These are phyloP conservation scores for Callospermophilus lateralis DNA, from an alignment of 2,113 vertebrate genomes.

Conservation along the genomic window DNA sequence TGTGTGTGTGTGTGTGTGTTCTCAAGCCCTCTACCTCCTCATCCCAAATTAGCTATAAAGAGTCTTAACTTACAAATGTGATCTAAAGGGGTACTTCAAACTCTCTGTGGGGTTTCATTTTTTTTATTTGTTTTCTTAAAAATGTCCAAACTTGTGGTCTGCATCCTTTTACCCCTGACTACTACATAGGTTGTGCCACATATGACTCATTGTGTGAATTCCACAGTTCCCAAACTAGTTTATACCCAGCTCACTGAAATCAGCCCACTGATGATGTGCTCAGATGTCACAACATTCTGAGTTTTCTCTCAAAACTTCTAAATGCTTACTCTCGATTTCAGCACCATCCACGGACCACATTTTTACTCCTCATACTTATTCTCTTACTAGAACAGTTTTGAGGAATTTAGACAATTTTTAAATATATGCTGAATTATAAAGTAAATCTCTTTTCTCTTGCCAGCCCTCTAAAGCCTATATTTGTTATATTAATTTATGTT, in stretches of 20 bases:
- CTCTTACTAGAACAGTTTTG: not conserved
- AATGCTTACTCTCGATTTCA: conserved; percentile 13
- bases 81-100: not conserved
- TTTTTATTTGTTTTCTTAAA: not conserved
- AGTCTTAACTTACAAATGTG: conserved; percentile 30
- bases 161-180: not conserved
- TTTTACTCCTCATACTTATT: not conserved
- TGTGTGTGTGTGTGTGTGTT: not conserved
- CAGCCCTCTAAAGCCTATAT: not conserved
- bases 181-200: not conserved
- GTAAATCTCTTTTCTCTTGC: not conserved
- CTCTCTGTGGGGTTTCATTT: not conserved
- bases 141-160: not conserved
- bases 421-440: not conserved
- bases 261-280: not conserved
- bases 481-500: not conserved
- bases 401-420: not conserved
- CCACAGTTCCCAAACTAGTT: not conserved
- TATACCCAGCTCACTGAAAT: not conserved
- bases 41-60: not conserved
- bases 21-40: not conserved
- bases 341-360: not conserved
- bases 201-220: not conserved
- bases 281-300: not conserved
- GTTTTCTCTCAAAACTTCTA: not conserved